phyloP scores from a whole-genome alignment of 2,797 vertebrate genomes.

The Lindbergichthys nudifrons region DNA sequence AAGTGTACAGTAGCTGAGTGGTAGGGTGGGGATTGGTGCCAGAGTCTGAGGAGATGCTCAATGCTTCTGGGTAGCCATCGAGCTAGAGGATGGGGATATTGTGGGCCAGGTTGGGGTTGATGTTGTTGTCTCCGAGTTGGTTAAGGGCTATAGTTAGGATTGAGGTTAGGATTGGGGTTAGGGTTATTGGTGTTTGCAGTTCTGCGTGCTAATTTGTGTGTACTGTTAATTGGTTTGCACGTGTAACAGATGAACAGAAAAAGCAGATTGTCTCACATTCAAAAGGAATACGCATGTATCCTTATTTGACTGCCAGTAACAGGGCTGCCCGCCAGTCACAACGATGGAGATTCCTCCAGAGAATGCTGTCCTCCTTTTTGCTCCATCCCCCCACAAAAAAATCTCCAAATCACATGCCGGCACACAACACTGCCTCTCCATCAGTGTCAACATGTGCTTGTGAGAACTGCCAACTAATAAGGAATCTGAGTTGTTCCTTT shows the following conservation, averaged over 20 bases:
- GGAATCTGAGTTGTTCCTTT: constrained; percentile 28
- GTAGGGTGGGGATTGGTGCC: too few relatives aligned
- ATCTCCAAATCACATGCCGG: constrained; percentile 36
- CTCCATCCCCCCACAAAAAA: neutral
- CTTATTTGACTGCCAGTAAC: constrained; percentile 62
- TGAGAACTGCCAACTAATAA: constrained; percentile 29
- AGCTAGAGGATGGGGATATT: too few relatives aligned
- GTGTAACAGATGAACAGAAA: constrained; percentile 10
- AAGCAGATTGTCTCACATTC: constrained; percentile 30
- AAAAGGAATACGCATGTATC: constrained; percentile 38
- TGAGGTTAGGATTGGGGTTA: too few relatives aligned
- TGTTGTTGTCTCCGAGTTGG: too few relatives aligned
- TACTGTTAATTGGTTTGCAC: constrained; percentile 20
- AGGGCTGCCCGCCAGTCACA: constrained; percentile 40
- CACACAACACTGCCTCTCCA: constrained; percentile 23
- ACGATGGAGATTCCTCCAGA: constrained; percentile 47
- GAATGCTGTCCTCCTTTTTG: constrained; percentile 56
- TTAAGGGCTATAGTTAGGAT: too few relatives aligned
- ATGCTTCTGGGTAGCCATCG: too few relatives aligned
- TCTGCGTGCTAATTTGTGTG: constrained; percentile 15
- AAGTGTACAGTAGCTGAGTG: too few relatives aligned
- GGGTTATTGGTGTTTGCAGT: constrained; percentile 18
- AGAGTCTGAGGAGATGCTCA: too few relatives aligned
- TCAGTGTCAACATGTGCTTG: constrained; percentile 29
- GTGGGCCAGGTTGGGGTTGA: too few relatives aligned